Evolutionary conservation across 2,888 invertebrate species (phyloP), one percentile per base, ranked within the genome.

Genomic region (Sialis fuliginosa): DNA sequence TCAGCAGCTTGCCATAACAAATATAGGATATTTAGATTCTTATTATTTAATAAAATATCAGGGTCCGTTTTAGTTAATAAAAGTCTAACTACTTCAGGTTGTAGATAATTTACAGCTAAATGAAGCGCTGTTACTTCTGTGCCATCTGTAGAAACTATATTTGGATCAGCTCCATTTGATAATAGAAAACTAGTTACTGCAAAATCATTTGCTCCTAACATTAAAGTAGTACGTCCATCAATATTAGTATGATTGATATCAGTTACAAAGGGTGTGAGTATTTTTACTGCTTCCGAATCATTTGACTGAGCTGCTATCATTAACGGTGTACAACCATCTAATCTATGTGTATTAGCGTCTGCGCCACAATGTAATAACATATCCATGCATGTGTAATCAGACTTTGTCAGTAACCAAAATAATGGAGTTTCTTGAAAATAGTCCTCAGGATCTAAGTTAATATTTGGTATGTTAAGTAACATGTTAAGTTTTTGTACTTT

Each of bases 171-270:
- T 4, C 48, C 50, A 13, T 35, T 8, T 37, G 43, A 13, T 12
- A 50, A 13, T 33, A 50, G 39, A 35, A 48, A 35, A 34, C 43
- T 43, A 12, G 45, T 46, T 10, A 50, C 44, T 35, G 46, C 44
- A 8, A 39, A 13, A 48, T 46, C 44, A n/a, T 43, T 46, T 8
- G 50, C 50, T 22, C 22, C 22, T 32, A 48, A 33, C 48, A 50
- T 50, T 22, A 50, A 35, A 2, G 50, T 46, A 9, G 48, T 50
- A 9, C 46, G 35, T 5, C 50, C 48, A 35, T 50, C 48, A 31
- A 40, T 44, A 35, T 48, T 46, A 6, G 10, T 13, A 8, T 10
- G 32, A 44, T 50, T 41, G 6, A 50, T 31, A 30, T 48, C 46
- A 7, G 37, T 39, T 22, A 35, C 39, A 32, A 45, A 45, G 1